Base-by-base conservation (phyloP, 1,140 invertebrate species). In the Colletes gigas region DNA sequence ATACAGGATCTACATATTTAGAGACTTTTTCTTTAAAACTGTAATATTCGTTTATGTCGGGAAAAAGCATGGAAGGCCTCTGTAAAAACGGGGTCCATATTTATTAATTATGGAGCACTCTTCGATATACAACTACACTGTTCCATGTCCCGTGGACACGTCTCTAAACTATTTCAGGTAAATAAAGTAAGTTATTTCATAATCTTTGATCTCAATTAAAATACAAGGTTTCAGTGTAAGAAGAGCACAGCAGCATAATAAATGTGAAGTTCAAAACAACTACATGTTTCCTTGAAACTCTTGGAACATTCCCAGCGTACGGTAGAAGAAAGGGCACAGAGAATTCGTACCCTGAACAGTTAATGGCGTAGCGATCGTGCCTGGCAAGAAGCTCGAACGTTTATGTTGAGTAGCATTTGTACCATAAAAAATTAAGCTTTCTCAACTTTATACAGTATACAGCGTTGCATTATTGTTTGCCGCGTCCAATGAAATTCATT, bases 341-440 rank as follows among this genome's bases (percentile, higher is more conserved):
- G 59, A 74, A 78, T 75, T 83, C 50, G 68, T 83, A 86, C 69
- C 85, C 85, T 84, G 84, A 87, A 84, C 78, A 84, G 74, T 84
- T 78, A 86, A 86, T 76, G 75, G 62, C 85, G 60, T 73, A 84
- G 69, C 75, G 59, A 86, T 73, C 54, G 77, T 86, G 72, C 73
- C 65, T 83, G 81, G 69, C 78, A 66, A 86, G 55, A 82, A 86
- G 82, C 78, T 83, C 70, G 66, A 86, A 82, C 62, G 75, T 87
- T 75, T 82, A 87, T 78, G 70, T 67, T 74, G 82, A 83, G 63
- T 86, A 87, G 81, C 81, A 62, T 86, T 87, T 86, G 82, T 83
- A 87, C 84, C 85, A 86, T 87, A 87, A 83, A 87, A 87, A 87
- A 83, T 83, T 87, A 87, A 86, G 75, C 78, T 86, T 86, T 82